These are phyloP conservation scores for Parnassius mnemosyne DNA, from an alignment of 2,888 invertebrate genomes.

Conservation along the genomic window DNA sequence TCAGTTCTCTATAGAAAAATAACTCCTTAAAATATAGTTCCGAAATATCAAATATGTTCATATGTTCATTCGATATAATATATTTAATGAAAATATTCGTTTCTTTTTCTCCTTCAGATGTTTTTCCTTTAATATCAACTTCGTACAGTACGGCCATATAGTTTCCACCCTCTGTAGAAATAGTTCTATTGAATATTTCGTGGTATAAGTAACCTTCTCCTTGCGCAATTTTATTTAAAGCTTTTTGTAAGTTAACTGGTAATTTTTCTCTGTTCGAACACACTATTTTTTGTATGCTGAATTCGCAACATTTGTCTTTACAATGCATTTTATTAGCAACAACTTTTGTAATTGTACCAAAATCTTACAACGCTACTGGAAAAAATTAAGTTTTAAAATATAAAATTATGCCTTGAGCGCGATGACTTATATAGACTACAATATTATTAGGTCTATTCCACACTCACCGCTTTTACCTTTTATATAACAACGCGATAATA, in stretches of 20 bases:
- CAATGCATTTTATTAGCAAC: no score
- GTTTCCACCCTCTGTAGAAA: conserved; percentile 43
- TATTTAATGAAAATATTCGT: conserved; percentile 52
- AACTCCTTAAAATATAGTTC: conserved; percentile 48
- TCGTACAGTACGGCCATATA: conserved; percentile 47
- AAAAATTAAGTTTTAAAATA: no score
- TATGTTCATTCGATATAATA: conserved; percentile 37
- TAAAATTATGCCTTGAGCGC: no score
- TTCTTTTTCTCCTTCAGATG: conserved; percentile 33
- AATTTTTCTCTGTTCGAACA: conserved; percentile 4
- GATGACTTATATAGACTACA: no score
- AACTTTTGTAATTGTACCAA: no score
- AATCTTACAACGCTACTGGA: no score
- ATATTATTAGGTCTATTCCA: no score
- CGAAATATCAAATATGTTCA: conserved; percentile 42
- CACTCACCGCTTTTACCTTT: no score
- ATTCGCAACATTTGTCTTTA: conserved; percentile 22
- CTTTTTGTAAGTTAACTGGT: conserved; percentile 19
- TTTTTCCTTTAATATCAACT: conserved; percentile 43
- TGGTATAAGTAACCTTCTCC: conserved; percentile 37
- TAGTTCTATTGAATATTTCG: conserved; percentile 33
- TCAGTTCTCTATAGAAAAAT: conserved; percentile 47
- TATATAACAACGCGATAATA: no score
- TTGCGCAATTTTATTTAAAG: conserved; percentile 34
- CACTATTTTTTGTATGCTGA: conserved; percentile 15